A percentile compares a stretch with the other conserved stretches of the same genome.
These are phyloP conservation scores for Phenganax subtilis DNA, from an alignment of 92 coral and sea anemone species.

Conservation along the genomic window DNA sequence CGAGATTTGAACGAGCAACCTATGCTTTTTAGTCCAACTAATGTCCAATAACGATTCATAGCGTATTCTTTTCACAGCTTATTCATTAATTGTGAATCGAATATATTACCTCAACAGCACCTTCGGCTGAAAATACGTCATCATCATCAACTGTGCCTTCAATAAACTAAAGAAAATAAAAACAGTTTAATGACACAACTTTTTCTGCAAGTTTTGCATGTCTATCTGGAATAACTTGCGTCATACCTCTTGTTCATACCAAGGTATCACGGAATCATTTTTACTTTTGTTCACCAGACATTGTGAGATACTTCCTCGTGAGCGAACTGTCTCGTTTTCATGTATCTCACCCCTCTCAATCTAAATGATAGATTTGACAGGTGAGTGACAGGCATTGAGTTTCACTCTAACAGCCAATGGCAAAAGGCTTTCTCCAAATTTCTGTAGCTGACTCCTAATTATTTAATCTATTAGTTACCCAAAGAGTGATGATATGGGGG, in stretches of 20 bases:
- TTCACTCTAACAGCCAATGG: not conserved
- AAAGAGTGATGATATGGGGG: too few species aligned
- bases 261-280: constrained; percentile 12
- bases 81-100: not conserved
- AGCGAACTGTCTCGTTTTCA: constrained; percentile 24
- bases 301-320: constrained; percentile 39
- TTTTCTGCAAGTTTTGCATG: not conserved
- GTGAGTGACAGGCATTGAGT: not conserved
- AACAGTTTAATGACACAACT: not conserved
- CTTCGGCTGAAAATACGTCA: constrained; percentile 12
- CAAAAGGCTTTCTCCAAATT: too few species aligned
- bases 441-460: too few species aligned
- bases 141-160: not conserved
- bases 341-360: not conserved
- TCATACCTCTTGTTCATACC: constrained; percentile 41
- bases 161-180: constrained; percentile 7
- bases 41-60: not conserved
- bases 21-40: too few species aligned
- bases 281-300: not conserved
- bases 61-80: not conserved
- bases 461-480: too few species aligned
- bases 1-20: too few species aligned
- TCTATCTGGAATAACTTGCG: not conserved
- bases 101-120: not conserved
- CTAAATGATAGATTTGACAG: not conserved